Evolutionary conservation across 2,113 vertebrate genomes (phyloP).

Genomic region (Machaerirhynchus nigripectus): DNA sequence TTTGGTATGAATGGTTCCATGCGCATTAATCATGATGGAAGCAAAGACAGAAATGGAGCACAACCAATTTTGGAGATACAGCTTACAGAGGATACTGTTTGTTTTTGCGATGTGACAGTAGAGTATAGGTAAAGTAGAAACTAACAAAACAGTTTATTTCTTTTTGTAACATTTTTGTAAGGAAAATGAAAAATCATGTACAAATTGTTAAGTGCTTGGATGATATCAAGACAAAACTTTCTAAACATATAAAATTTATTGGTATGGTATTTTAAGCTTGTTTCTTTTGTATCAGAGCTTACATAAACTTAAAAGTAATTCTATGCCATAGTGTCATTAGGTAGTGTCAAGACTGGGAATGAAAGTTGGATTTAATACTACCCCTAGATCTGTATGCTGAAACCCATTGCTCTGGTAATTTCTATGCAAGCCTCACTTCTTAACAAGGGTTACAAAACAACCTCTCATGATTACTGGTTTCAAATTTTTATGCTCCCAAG

Average conservation of each 20-base stretch:
- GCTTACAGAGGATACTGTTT: conserved; percentile 82
- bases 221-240: neutral
- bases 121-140: conserved; percentile 83
- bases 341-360: neutral
- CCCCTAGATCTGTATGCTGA: neutral
- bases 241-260: neutral
- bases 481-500: neutral
- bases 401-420: neutral
- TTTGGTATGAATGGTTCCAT: conserved; percentile 96
- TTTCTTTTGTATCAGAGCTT: neutral
- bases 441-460: neutral
- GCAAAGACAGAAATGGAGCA: conserved; percentile 56
- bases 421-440: neutral
- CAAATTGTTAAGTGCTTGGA: neutral
- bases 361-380: neutral
- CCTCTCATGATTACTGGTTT: neutral
- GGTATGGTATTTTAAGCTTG: neutral
- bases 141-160: neutral
- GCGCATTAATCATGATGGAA: conserved; percentile 77
- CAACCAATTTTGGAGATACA: conserved; percentile 78
- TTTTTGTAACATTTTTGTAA: neutral
- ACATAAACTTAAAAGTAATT: neutral
- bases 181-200: neutral
- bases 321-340: neutral
- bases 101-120: conserved; percentile 86